A percentile compares a stretch with the other conserved stretches of the same genome.
Conservation (phyloP, 2,888 invertebrate genomes). For the Heteromurus nitidus region DNA sequence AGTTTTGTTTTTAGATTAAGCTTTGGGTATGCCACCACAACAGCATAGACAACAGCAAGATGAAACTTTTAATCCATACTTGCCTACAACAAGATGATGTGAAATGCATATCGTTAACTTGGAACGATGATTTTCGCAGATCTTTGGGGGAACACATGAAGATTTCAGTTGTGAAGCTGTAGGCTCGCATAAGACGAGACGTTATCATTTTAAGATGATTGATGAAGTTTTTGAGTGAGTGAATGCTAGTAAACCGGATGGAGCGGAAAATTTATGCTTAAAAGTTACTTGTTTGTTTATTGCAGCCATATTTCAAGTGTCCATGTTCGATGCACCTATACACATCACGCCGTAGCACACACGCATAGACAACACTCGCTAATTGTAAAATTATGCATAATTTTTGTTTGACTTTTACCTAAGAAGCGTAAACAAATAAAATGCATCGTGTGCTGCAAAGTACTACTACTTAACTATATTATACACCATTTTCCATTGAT, state of each 20-base stretch:
- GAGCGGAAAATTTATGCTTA: slow-evolving; percentile 54
- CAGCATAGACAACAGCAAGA: too few species aligned
- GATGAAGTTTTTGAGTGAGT: slow-evolving; percentile 20
- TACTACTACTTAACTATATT: not conserved
- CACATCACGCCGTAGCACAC: too few species aligned
- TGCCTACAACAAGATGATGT: too few species aligned
- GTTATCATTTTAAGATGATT: too few species aligned
- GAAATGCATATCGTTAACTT: too few species aligned
- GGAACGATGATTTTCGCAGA: too few species aligned
- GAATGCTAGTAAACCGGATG: slow-evolving; percentile 48
- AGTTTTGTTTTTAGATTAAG: slow-evolving; percentile 4
- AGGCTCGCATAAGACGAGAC: too few species aligned
- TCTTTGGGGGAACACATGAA: too few species aligned
- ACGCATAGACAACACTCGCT: not conserved
- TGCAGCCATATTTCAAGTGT: not conserved
- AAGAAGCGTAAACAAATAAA: not conserved
- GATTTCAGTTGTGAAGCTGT: too few species aligned
- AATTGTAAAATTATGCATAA: not conserved
- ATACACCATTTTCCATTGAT: not conserved
- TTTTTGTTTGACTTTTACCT: slow-evolving; percentile 6
- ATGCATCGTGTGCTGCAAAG: not conserved
- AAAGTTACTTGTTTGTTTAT: slow-evolving; percentile 28
- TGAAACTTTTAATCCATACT: too few species aligned
- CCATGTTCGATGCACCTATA: not conserved
- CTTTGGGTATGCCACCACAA: not conserved